phyloP scores from a whole-genome alignment of 2,888 invertebrate species.

The Meloe dianella region DNA sequence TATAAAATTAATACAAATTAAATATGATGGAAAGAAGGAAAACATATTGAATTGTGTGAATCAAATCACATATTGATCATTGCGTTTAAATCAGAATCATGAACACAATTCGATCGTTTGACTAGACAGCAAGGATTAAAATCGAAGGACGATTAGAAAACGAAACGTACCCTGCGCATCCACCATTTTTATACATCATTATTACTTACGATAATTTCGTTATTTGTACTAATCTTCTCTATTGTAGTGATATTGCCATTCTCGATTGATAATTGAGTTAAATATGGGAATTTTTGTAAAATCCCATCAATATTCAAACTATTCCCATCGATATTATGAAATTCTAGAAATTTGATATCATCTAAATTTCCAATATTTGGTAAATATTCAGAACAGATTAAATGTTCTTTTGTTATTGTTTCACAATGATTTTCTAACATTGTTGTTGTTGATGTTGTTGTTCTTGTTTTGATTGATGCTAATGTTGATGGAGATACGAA shows the following conservation, averaged over 20 bases:
- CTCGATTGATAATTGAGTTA: conserved; percentile 36
- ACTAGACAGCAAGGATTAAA: no score
- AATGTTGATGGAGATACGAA: background rate
- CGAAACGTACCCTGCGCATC: background rate
- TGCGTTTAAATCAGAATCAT: no score
- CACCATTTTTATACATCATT: no score
- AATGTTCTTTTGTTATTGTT: background rate
- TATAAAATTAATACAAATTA: no score
- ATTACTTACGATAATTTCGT: conserved; percentile 36
- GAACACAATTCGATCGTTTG: no score
- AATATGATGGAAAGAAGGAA: no score
- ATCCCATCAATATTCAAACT: conserved; percentile 35
- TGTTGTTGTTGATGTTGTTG: background rate
- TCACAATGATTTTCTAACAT: background rate
- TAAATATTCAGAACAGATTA: conserved; percentile 15
- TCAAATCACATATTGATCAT: no score
- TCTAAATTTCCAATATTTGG: background rate
- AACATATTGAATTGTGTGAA: no score
- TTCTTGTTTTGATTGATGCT: background rate
- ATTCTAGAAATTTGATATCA: conserved; percentile 61
- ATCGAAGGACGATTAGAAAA: no score
- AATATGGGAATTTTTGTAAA: conserved; percentile 36
- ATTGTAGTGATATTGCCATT: conserved; percentile 38
- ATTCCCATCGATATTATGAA: conserved; percentile 28
- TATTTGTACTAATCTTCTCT: conserved; percentile 31